Conservation (phyloP, 2,797 vertebrate genomes). For the Phalloptychus januarius region DNA sequence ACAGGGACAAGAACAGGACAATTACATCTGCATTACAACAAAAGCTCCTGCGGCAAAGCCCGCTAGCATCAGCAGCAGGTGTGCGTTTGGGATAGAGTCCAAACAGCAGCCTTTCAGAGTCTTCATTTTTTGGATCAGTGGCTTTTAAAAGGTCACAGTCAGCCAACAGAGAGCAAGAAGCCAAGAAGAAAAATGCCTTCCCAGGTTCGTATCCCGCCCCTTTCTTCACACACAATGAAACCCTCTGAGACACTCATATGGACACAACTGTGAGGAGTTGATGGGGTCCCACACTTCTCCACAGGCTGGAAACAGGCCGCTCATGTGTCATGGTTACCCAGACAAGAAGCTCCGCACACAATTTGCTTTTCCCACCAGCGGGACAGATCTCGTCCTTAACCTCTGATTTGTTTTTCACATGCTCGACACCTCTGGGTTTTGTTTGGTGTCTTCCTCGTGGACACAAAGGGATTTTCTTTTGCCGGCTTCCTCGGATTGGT, state of each 20-base stretch:
- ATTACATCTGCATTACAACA: slow-evolving; percentile 68
- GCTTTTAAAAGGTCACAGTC: slow-evolving; percentile 75
- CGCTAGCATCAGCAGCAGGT: slow-evolving; percentile 73
- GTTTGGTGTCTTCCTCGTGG: slow-evolving; percentile 39
- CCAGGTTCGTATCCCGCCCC: slow-evolving; percentile 50
- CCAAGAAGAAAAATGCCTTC: slow-evolving; percentile 36
- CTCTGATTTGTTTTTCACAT: slow-evolving; percentile 72
- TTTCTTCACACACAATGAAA: slow-evolving; percentile 56
- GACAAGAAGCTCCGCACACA: slow-evolving; percentile 62
- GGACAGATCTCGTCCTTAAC: slow-evolving; percentile 55
- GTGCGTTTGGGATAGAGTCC: slow-evolving; percentile 66
- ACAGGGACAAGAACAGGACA: slow-evolving; percentile 48
- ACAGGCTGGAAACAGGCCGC: slow-evolving; percentile 52
- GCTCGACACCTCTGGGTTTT: slow-evolving; percentile 56
- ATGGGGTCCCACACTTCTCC: slow-evolving; percentile 46
- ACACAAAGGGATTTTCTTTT: slow-evolving; percentile 46
- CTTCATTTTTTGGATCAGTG: slow-evolving; percentile 63
- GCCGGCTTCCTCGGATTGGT: slow-evolving; percentile 34
- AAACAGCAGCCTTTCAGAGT: slow-evolving; percentile 50
- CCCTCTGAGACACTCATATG: slow-evolving; percentile 50
- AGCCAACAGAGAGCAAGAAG: slow-evolving; percentile 44
- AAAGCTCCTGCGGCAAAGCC: slow-evolving; percentile 67
- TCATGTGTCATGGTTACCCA: slow-evolving; percentile 70
- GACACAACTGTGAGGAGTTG: slow-evolving; percentile 32
- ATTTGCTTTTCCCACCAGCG: slow-evolving; percentile 80